phyloP scores from a whole-genome alignment of 92 coral and sea anemone genomes.

The Diadumene lineata region DNA sequence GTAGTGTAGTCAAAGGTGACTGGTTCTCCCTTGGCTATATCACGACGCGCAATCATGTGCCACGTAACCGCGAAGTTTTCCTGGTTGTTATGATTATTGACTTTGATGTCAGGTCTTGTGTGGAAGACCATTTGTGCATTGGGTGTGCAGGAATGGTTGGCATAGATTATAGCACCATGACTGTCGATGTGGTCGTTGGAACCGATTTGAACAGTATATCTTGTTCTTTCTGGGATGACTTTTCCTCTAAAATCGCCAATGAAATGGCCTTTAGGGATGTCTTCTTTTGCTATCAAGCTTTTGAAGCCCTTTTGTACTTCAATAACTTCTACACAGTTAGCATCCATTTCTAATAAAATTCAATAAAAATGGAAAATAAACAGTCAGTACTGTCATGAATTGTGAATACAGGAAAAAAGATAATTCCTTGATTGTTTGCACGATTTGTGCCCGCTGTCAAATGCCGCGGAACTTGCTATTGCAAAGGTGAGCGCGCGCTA shows the following conservation, averaged over 20 bases:
- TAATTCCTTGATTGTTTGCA: too few species aligned
- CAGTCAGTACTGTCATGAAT: too few species aligned
- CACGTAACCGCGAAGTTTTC: constrained; percentile 40
- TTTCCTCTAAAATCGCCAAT: constrained; percentile 58
- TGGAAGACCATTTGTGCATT: constrained; percentile 46
- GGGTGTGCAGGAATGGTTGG: constrained; percentile 65
- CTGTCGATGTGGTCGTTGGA: constrained; percentile 35
- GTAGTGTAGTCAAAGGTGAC: constrained; percentile 49
- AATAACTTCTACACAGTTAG: constrained; percentile 42
- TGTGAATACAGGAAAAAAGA: too few species aligned
- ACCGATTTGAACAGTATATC: constrained; percentile 49
- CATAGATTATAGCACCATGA: constrained; percentile 6
- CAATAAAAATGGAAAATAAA: too few species aligned
- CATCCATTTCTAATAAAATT: constrained; percentile 42
- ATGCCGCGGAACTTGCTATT: too few species aligned
- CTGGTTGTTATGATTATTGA: too few species aligned
- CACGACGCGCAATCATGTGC: constrained; percentile 47
- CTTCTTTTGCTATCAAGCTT: constrained; percentile 44
- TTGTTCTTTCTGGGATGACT: constrained; percentile 10
- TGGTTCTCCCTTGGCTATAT: constrained; percentile 49
- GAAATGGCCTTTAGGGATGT: constrained; percentile 49
- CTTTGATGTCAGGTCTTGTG: constrained; percentile 1
- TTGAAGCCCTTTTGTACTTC: constrained; percentile 27
- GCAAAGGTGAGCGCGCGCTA: too few species aligned
- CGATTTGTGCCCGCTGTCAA: too few species aligned